These are phyloP conservation scores for Paramormyrops kingsleyae DNA, from an alignment of 2,113 vertebrate genomes.

Conservation along the genomic window DNA sequence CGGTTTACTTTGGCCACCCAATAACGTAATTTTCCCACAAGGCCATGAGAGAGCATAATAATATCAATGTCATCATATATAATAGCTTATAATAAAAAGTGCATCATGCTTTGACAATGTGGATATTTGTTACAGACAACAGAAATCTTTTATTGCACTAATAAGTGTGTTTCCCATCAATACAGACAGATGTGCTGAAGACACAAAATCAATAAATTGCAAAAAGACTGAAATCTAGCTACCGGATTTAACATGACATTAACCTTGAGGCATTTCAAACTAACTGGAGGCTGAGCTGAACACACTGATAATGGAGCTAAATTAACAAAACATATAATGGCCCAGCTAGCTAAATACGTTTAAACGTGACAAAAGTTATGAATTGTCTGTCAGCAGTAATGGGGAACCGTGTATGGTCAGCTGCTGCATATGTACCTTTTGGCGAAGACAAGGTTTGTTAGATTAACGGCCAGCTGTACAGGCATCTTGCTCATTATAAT, in stretches of 20 bases:
- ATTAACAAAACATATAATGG: background rate
- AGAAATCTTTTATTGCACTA: background rate
- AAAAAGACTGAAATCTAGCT: background rate
- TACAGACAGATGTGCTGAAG: background rate
- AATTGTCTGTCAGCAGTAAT: background rate
- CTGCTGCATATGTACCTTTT: background rate
- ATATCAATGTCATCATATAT: background rate
- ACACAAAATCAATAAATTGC: background rate
- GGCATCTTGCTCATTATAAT: slow-evolving; percentile 5
- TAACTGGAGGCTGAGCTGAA: background rate
- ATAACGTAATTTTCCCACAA: background rate
- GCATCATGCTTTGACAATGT: background rate
- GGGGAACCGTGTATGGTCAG: background rate
- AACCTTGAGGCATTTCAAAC: background rate
- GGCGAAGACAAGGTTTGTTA: background rate
- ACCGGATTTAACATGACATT: background rate
- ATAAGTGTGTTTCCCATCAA: background rate
- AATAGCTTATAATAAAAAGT: background rate
- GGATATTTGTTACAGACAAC: background rate
- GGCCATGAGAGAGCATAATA: background rate
- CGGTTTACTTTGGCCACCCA: background rate
- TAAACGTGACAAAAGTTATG: background rate
- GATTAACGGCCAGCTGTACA: background rate
- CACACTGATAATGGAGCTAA: background rate
- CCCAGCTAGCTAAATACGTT: background rate